phyloP scores from a whole-genome alignment of 2,113 vertebrate species.

The Carassius carassius region DNA sequence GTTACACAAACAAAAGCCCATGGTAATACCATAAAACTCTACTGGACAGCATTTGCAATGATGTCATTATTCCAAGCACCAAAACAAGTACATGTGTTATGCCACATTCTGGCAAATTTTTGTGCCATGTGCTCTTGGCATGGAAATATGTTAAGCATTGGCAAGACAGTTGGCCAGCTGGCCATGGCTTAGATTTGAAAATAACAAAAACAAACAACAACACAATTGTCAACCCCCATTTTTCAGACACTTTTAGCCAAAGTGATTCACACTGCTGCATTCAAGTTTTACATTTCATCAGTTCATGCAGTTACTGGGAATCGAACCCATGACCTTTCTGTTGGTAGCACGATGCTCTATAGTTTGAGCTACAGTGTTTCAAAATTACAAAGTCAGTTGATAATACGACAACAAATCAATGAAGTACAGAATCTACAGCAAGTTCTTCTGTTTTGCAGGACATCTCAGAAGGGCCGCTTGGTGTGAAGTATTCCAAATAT shows the following conservation, averaged over 20 bases:
- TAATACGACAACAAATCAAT: too few species aligned
- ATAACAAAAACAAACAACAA: slow-evolving; percentile 61
- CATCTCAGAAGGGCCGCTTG: slow-evolving; percentile 75
- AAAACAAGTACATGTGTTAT: slow-evolving; percentile 57
- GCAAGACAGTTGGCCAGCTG: slow-evolving; percentile 57
- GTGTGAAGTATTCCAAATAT: slow-evolving; percentile 82
- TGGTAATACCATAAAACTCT: slow-evolving; percentile 46
- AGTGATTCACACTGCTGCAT: too few species aligned
- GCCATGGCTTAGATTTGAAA: slow-evolving; percentile 53
- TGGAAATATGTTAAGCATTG: slow-evolving; percentile 56
- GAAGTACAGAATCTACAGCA: slow-evolving; percentile 45
- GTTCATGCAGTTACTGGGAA: too few species aligned
- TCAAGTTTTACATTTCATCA: too few species aligned
- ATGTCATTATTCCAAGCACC: slow-evolving; percentile 57
- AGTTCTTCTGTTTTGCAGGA: slow-evolving; percentile 74
- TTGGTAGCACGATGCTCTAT: neutral
- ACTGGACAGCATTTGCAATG: slow-evolving; percentile 42
- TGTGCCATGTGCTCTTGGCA: slow-evolving; percentile 59
- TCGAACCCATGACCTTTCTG: neutral
- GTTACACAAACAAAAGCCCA: slow-evolving; percentile 41
- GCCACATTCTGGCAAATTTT: slow-evolving; percentile 51
- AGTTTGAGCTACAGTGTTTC: neutral
- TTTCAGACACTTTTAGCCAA: neutral
- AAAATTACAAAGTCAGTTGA: neutral
- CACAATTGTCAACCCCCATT: slow-evolving; percentile 42